Evolutionary conservation across 2,888 invertebrate species (phyloP), one percentile per base, ranked within the genome.

Genomic region (Timema podura): DNA sequence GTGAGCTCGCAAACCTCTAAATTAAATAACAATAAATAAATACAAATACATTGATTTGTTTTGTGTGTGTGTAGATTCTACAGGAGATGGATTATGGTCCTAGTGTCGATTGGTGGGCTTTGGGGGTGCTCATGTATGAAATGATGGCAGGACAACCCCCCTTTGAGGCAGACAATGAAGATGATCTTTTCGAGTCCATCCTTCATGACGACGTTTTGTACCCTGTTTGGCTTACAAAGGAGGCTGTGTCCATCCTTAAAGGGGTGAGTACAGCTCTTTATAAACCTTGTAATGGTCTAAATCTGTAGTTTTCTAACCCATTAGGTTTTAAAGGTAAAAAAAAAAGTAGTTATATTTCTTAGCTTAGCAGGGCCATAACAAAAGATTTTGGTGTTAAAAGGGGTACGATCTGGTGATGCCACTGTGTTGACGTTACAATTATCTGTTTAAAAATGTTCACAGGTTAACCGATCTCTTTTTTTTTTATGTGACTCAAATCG

Each of bases 101-200:
- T 48, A 91, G 92, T 73, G 94, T 95, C 71, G 94, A 94, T 83
- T 94, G 94, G 94, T 98, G 98, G 98, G 98, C 98, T 73, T 86
- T 98, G 75, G 98, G 98, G 68, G 98, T 98, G 72, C 87, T 98
- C 64, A 93, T 98, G 93, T 98, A 98, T 83, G 98, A 98, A 87
- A 98, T 98, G 98, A 92, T 98, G 94, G 98, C 97, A 1, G 98
- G 98, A 0, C 98, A 99, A 83, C 98, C 98, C 71, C 98, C 98
- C 13, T 99, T 99, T 83, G 98, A 99, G 85, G 98, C 98, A 6
- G 98, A 99, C 84, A 98, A 98, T 84, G 99, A 99, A 83, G 98
- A 99, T 82, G 98, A 99, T 82, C 87, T 99, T 73, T 99, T 99
- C 84, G 98, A 99, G 84, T 95, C 96, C 75, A 99, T 99, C 80